A percentile compares a stretch with the other conserved stretches of the same genome.
phyloP scores from a whole-genome alignment of 2,888 invertebrate genomes.

The Atherix ibis region DNA sequence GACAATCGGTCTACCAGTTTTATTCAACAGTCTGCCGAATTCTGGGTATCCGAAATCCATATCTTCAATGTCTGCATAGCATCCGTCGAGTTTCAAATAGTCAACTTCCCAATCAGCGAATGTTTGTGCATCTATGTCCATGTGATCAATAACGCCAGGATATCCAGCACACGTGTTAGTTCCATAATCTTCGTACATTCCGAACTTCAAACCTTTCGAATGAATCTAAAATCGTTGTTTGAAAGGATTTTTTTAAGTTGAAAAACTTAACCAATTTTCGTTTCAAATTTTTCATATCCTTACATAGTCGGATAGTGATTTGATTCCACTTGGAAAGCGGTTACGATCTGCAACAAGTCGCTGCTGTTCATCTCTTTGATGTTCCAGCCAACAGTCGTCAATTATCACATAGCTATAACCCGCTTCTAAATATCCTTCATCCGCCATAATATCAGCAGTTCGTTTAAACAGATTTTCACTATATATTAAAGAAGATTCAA shows the following conservation, averaged over 20 bases:
- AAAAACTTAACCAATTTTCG: neutral
- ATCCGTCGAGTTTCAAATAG: constrained; percentile 68
- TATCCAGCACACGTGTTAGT: constrained; percentile 61
- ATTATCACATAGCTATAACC: constrained; percentile 61
- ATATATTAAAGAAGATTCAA: constrained; percentile 10
- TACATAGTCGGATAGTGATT: constrained; percentile 55
- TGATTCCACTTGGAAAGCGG: constrained; percentile 60
- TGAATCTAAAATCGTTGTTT: constrained; percentile 43
- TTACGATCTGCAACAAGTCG: constrained; percentile 45
- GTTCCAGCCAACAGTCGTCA: constrained; percentile 64
- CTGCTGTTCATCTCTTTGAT: constrained; percentile 40
- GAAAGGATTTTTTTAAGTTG: neutral
- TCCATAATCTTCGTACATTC: constrained; percentile 67
- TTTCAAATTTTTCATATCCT: neutral
- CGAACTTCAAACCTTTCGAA: constrained; percentile 52
- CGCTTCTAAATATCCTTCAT: constrained; percentile 49
- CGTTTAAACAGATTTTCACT: constrained; percentile 47
- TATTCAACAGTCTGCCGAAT: constrained; percentile 51
- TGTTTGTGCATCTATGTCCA: constrained; percentile 51
- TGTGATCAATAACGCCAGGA: constrained; percentile 50
- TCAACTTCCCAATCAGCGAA: constrained; percentile 68
- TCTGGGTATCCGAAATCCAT: constrained; percentile 51
- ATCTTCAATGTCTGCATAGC: constrained; percentile 44
- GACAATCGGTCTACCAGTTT: constrained; percentile 59
- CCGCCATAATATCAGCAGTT: constrained; percentile 43